These are phyloP conservation scores for Micromesistius poutassou DNA, from an alignment of 2,797 vertebrate genomes.

Conservation along the genomic window DNA sequence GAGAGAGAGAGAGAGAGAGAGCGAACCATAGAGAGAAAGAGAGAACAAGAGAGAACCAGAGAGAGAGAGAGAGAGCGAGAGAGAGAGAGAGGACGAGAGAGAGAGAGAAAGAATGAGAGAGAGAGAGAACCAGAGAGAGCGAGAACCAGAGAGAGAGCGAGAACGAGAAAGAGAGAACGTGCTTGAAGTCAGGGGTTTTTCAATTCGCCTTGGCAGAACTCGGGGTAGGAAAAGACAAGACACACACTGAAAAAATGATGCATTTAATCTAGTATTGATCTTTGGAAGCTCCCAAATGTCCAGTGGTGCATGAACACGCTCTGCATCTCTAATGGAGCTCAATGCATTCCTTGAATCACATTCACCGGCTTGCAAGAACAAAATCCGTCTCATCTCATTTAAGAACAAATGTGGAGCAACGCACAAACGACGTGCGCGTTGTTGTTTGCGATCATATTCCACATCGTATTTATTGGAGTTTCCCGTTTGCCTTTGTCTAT, in stretches of 20 bases:
- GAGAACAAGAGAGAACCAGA: too few species aligned
- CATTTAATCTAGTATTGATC: neutral
- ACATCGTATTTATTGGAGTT: neutral
- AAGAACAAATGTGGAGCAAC: neutral
- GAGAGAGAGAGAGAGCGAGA: too few species aligned
- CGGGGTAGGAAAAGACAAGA: neutral
- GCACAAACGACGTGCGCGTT: neutral
- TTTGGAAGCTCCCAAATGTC: neutral
- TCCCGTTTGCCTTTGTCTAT: neutral
- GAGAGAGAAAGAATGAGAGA: too few species aligned
- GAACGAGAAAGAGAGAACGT: too few species aligned
- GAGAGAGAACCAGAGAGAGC: too few species aligned
- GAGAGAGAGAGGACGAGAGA: too few species aligned
- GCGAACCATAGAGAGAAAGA: too few species aligned
- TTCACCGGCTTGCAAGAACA: neutral
- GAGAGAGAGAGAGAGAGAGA: too few species aligned
- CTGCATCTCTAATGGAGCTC: neutral
- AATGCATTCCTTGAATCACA: neutral
- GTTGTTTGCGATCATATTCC: neutral
- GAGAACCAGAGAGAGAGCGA: too few species aligned
- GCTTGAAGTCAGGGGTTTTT: neutral
- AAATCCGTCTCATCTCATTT: neutral
- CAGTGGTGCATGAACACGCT: neutral
- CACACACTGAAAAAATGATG: neutral
- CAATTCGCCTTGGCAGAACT: neutral